phyloP scores from a whole-genome alignment of 1,140 invertebrate genomes.

The Magallana gigas region DNA sequence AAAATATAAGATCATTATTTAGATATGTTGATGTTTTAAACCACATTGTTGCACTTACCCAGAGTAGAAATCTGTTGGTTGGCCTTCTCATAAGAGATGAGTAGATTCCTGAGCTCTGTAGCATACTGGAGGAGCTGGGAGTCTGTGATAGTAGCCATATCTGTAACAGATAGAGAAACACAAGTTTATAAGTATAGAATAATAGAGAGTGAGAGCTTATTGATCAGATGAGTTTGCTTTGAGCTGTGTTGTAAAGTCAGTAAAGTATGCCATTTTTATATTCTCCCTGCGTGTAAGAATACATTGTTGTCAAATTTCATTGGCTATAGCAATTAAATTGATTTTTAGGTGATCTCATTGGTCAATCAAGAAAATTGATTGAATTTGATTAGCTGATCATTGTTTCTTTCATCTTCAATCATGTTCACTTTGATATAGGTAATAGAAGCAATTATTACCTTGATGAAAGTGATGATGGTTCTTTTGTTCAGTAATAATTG shows the following conservation, averaged over 20 bases:
- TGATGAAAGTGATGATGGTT: not conserved
- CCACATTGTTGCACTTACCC: not conserved
- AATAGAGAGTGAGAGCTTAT: not conserved
- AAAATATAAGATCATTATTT: too few relatives aligned
- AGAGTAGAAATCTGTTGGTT: not conserved
- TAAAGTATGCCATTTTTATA: not conserved
- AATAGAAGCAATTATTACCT: not conserved
- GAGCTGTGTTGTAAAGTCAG: not conserved
- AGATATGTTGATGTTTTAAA: too few relatives aligned
- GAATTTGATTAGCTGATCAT: not conserved
- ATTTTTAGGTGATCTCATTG: not conserved
- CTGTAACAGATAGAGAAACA: not conserved
- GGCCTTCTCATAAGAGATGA: slow-evolving; percentile 1
- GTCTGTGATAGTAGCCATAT: not conserved
- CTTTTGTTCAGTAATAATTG: not conserved
- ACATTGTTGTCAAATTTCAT: not conserved
- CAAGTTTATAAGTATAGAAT: not conserved
- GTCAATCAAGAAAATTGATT: not conserved
- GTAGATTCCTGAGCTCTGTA: not conserved
- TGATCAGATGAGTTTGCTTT: not conserved
- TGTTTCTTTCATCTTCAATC: not conserved
- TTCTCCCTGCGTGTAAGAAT: not conserved
- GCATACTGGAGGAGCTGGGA: slow-evolving; percentile 11
- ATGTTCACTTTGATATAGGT: slow-evolving; percentile 20
- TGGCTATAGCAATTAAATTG: not conserved